These are phyloP conservation scores for Lipophrys pholis DNA, from an alignment of 2,113 vertebrate species.

Conservation along the genomic window DNA sequence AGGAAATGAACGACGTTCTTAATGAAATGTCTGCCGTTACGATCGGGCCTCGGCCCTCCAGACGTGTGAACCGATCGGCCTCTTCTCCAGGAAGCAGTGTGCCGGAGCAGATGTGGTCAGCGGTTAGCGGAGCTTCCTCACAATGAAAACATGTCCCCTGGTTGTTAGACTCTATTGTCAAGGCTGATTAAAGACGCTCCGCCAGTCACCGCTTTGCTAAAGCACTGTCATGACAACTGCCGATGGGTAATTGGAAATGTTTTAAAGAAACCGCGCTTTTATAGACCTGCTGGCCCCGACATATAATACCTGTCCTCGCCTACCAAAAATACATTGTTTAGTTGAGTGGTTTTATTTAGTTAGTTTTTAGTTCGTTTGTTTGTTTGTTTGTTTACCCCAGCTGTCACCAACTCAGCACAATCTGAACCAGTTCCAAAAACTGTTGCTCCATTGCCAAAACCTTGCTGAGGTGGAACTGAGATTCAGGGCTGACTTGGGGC, in stretches of 20 bases:
- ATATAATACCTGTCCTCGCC: too few relatives aligned
- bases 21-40: neutral
- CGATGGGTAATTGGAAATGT: constrained; percentile 2
- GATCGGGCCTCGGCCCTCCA: neutral
- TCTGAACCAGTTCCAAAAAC: too few relatives aligned
- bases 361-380: too few relatives aligned
- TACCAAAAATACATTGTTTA: too few relatives aligned
- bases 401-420: too few relatives aligned
- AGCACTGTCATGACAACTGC: neutral
- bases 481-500: too few relatives aligned
- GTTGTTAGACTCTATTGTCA: neutral
- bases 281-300: too few relatives aligned
- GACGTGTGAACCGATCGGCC: neutral
- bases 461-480: too few relatives aligned
- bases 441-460: too few relatives aligned
- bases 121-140: neutral
- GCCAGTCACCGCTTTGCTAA: neutral
- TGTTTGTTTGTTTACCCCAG: too few relatives aligned
- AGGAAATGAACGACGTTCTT: neutral
- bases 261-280: too few relatives aligned
- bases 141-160: neutral
- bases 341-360: too few relatives aligned
- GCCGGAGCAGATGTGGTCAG: neutral
- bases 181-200: constrained; percentile 9
- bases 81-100: neutral